Evolutionary conservation across 2,888 invertebrate genomes (phyloP).

Genomic region (Aleiodes testaceus): DNA sequence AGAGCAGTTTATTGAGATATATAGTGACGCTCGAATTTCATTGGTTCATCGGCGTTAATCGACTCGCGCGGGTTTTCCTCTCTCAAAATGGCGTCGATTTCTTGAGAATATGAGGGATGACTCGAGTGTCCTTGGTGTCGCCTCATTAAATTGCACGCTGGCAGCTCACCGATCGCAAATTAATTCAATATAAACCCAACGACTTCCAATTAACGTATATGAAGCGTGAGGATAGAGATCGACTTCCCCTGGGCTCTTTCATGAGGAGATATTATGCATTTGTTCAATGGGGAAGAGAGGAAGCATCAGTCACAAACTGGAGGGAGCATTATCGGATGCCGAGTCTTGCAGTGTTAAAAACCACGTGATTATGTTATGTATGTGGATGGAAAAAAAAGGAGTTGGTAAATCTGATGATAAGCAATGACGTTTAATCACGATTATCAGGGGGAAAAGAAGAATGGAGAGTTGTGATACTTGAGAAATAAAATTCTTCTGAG

Average conservation of each 20-base stretch:
- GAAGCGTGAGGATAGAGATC: constrained; percentile 66
- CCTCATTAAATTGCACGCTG: constrained; percentile 21
- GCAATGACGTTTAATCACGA: constrained; percentile 31
- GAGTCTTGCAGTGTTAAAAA: background rate
- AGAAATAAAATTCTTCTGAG: background rate
- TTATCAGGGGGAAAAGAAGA: constrained; percentile 27
- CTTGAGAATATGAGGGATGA: background rate
- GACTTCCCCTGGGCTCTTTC: constrained; percentile 53
- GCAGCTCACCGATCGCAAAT: constrained; percentile 63
- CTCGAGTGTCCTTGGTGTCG: constrained; percentile 41
- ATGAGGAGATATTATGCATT: constrained; percentile 10
- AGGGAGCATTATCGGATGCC: constrained; percentile 28
- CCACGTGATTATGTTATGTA: background rate
- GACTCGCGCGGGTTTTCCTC: too few relatives aligned
- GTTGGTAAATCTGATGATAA: constrained; percentile 4
- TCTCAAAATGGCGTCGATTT: background rate
- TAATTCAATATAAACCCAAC: constrained; percentile 62
- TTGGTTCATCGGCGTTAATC: too few relatives aligned
- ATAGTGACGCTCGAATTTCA: too few relatives aligned
- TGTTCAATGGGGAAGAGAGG: constrained; percentile 3
- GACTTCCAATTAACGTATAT: constrained; percentile 69
- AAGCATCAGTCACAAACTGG: constrained; percentile 32
- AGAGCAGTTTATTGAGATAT: too few relatives aligned
- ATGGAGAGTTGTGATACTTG: constrained; percentile 14
- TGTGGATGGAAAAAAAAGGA: background rate